Evolutionary conservation across 2,113 vertebrate genomes (phyloP), one percentile per base, ranked within the genome.

Genomic region (Elephas maximus): DNA sequence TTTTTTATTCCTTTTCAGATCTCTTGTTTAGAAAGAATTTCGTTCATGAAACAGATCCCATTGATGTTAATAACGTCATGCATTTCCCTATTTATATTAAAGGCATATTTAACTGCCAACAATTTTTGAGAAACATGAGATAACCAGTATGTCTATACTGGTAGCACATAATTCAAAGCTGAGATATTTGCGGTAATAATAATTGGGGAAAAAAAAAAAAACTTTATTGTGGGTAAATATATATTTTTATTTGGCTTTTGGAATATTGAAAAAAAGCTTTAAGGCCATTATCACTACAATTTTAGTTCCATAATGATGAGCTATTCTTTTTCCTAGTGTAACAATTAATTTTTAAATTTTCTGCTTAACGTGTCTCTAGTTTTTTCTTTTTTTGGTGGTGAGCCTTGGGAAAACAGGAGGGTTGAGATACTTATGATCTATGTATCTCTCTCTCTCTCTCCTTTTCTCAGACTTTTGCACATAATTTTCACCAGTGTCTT

Each of bases 101-200:
- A 92, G 44, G 11, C 8, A 28, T 65, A 79, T 57, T 88, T 96
- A 92, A 87, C 17, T 71, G 51, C 23, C n/a, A 77, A 9, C 24
- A 45, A 5, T 93, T 92, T 93, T 74, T 79, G 53, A 84, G 33
- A 90, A 77, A 24, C 5, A 12, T 45, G 51, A 69, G 62, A 73
- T 67, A 69, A 85, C n/a, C 6, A 41, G 5, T 80, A 2, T 83
- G 80, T 79, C 76, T 81, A 0, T 65, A 37, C 88, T 94, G 84
- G 45, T 78, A 78, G 87, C 76, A 79, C 53, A 88, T 93, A 76
- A 60, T 85, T 95, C n/a, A 97, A 94, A 95, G 77, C 62, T 90
- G 57, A 91, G 33, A 85, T 57, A 73, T 5, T 69, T 51, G 41
- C 85, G 80, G 88, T 77, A 77, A 85, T 48, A 30, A 37, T 37